phyloP scores from a whole-genome alignment of 2,888 invertebrate species.

The Halocaridina rubra region DNA sequence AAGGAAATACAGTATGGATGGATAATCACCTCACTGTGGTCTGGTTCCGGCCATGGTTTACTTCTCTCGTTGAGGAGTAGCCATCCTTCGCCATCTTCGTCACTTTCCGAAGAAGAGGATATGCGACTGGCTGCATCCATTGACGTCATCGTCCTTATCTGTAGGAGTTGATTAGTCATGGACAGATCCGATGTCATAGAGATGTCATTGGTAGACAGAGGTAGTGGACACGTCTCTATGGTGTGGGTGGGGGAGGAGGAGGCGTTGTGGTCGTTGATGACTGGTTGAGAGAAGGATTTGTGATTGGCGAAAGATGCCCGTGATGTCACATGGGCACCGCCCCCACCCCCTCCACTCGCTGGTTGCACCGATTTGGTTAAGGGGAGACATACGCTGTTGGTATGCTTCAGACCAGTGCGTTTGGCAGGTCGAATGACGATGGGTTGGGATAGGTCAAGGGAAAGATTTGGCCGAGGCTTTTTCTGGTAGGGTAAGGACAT shows the following conservation, averaged over 20 bases:
- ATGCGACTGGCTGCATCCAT: slow-evolving; percentile 37
- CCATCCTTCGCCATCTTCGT: slow-evolving; percentile 53
- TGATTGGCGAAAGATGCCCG: slow-evolving; percentile 33
- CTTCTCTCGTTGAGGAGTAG: slow-evolving; percentile 46
- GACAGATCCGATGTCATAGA: slow-evolving; percentile 5
- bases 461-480: slow-evolving; percentile 48
- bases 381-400: slow-evolving; percentile 48
- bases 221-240: background rate
- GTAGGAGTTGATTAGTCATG: slow-evolving; percentile 19
- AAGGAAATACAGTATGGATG: too few species aligned
- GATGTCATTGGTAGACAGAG: background rate
- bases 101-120: slow-evolving; percentile 54
- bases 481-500: slow-evolving; percentile 52
- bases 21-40: slow-evolving; percentile 44
- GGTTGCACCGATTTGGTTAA: slow-evolving; percentile 1
- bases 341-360: too few species aligned
- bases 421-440: slow-evolving; percentile 22
- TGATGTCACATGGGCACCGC: slow-evolving; percentile 10
- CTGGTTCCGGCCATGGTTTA: slow-evolving; percentile 47
- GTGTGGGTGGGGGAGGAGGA: background rate
- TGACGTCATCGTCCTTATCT: slow-evolving; percentile 28
- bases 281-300: slow-evolving; percentile 34
- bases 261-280: slow-evolving; percentile 25
- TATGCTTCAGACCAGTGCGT: slow-evolving; percentile 38
- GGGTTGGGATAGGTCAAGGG: slow-evolving; percentile 44